phyloP scores from a whole-genome alignment of 2,113 vertebrate species.

The Hippotragus niger region DNA sequence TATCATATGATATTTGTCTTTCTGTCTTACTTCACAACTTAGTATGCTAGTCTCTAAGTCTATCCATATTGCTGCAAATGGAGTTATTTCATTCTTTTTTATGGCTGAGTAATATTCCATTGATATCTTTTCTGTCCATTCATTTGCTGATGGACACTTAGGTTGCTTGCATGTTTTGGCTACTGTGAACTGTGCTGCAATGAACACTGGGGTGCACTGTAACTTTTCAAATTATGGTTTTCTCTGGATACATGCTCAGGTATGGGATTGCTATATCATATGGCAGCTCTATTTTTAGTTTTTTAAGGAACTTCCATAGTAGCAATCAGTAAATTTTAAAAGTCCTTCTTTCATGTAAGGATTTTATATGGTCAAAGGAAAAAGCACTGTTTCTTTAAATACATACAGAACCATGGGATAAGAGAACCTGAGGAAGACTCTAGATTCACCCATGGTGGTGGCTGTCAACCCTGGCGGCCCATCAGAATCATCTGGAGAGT shows the following conservation, averaged over 20 bases:
- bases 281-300: background rate
- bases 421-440: background rate
- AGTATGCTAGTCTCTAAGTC: background rate
- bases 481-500: no score
- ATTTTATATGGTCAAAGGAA: background rate
- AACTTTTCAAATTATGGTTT: background rate
- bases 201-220: background rate
- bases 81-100: background rate
- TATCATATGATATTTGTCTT: background rate
- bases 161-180: background rate
- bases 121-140: background rate
- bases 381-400: background rate
- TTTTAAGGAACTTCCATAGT: background rate
- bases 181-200: background rate
- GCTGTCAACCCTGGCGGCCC: background rate
- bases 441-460: background rate
- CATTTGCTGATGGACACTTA: background rate
- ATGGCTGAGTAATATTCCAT: background rate
- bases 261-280: background rate
- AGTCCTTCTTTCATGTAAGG: background rate
- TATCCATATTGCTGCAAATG: background rate
- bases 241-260: background rate
- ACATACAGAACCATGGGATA: background rate
- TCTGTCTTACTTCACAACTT: background rate
- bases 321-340: background rate